These are phyloP conservation scores for Tapirus indicus DNA, from an alignment of 2,797 vertebrate species.

Conservation along the genomic window DNA sequence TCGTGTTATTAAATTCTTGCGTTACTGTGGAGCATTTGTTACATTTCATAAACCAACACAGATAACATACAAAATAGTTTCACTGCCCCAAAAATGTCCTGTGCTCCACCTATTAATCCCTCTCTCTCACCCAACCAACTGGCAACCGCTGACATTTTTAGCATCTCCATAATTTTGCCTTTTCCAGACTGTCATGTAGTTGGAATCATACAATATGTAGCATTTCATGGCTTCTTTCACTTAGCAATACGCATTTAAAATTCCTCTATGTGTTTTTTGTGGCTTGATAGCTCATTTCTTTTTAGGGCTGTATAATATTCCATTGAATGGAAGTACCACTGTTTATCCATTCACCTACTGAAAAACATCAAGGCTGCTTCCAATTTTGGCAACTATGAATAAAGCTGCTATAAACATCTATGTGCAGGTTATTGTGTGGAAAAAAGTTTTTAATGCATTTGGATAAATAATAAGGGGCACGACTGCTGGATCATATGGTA, in stretches of 20 bases:
- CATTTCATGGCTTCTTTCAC: neutral
- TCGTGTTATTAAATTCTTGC: neutral
- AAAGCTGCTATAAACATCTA: neutral
- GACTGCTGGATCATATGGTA: neutral
- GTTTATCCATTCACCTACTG: neutral
- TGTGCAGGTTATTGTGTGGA: neutral
- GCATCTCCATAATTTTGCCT: neutral
- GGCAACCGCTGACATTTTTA: neutral
- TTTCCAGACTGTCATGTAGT: neutral
- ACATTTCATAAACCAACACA: neutral
- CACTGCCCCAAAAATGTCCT: neutral
- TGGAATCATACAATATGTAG: neutral
- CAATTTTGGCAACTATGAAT: neutral
- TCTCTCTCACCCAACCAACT: too few relatives aligned
- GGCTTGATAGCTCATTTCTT: neutral
- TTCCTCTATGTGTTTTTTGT: neutral
- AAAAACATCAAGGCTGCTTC: neutral
- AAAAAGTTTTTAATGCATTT: neutral
- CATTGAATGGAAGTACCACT: neutral
- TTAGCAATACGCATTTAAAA: neutral
- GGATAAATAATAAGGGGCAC: neutral
- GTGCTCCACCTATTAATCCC: neutral
- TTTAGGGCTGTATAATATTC: neutral
- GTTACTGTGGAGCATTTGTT: neutral
- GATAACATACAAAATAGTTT: neutral